Base-by-base conservation (phyloP, 2,888 invertebrate genomes). In the Cryptophagus acutangulus region DNA sequence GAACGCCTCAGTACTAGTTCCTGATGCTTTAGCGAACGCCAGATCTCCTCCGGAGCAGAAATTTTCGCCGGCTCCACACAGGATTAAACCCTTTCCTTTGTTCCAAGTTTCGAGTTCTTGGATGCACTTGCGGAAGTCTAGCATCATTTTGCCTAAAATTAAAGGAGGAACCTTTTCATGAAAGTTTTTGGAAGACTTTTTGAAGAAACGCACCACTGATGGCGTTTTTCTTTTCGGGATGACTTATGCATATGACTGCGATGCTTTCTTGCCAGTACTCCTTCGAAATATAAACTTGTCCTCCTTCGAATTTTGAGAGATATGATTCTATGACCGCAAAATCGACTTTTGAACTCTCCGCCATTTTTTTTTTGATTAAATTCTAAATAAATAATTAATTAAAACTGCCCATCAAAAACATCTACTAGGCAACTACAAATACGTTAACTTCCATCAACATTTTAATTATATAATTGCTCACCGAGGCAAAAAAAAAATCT, bases 31-130 rank as follows among this genome's bases (percentile, higher is more conserved):
- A 1, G 57, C 63, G 38, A 64, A 63, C 36, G 59, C 51, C 16
- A 66, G 49, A 44, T 66, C 65, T 10, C 61, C 65, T 6, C 66
- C 66, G 2, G 64, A 61, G 48, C 65, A 65, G 43, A 66, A 65
- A 46, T 63, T 63, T 4, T 40, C 40, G 1, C 61, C 62, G 17
- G 46, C 34, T 2, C 65, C 63, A 24, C 44, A 48, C n/a, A 66
- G 17, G 8, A 67, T 48, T 1, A 65, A 57, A 1, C 60, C 62
- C 46, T 66, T 65, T 4, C 67, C 67, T 36, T 58, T 51, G 17
- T 50, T 33, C 66, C 66, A 67, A 2, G 48, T 31, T 48, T 65
- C 63, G 10, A 67, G 45, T 36, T 54, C 45, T 12, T 40, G 17
- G 2, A 67, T 36, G 36, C 59, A 58, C 10, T 55, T 52, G 10